Base-by-base conservation (phyloP, 2,888 invertebrate species). In the Cheilosia vernalis region DNA sequence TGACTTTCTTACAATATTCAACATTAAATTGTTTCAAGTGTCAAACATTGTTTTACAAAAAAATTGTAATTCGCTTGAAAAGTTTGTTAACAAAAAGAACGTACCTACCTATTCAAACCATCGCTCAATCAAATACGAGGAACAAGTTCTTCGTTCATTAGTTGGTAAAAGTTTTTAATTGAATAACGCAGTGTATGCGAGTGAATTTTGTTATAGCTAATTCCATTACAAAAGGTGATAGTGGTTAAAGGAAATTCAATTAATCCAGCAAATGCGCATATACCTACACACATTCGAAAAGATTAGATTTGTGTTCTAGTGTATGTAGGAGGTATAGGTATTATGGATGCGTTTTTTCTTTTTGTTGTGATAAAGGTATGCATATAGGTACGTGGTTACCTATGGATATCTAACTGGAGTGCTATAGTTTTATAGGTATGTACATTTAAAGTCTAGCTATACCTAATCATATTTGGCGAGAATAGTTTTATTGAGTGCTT, bases 201-300 rank as follows among this genome's bases (percentile, higher is more conserved):
- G 40, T 27, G 40, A 66, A 53, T 66, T 66, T 27, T 64, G 51
- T 60, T 58, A 15, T 56, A 79, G 67, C 56, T 83, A 83, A 79
- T 73, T 83, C 63, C 49, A 83, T 79, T 79, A 73, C n/a, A 63
- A 64, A 69, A 60, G 49, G 49, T 63, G 83, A 73, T 83, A 83
- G 83, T 79, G 61, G 72, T 83, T 79, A 56, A 78, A 47, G 64
- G 60, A 72, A 79, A 83, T 73, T 79, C 79, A 73, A 83, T 83
- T 83, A 83, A 73, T 67, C 63, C 67, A 51, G 30, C 55, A 42
- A 67, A 64, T 27, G 51, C 60, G 61, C 63, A 49, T 51, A 49
- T 44, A n/a, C n/a, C n/a, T n/a, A 78, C 72, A 58, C 61, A 51
- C 61, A 44, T 55, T 61, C 55, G 13, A 78, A 63, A 49, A 69